Conservation (phyloP, 92 coral and sea anemone genomes). For the Parazoanthus swiftii region DNA sequence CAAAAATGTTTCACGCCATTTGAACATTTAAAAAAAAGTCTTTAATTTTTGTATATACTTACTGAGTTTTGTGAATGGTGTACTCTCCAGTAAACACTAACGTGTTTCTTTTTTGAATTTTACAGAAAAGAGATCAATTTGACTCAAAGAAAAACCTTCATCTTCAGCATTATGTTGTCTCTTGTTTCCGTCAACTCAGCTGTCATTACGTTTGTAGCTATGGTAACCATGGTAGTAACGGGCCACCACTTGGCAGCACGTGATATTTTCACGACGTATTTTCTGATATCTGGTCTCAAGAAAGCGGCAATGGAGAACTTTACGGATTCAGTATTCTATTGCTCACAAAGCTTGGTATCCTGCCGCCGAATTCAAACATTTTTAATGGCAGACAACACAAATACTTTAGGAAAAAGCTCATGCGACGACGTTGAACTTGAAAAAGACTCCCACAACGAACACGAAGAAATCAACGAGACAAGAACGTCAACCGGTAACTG, state of each 20-base stretch:
- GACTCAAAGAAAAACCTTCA: background rate
- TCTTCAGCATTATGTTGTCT: background rate
- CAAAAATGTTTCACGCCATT: too few species aligned
- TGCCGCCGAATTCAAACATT: background rate
- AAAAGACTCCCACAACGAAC: background rate
- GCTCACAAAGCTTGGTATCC: slow-evolving; percentile 6
- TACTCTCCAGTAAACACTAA: too few species aligned
- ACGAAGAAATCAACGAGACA: background rate
- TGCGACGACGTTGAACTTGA: background rate
- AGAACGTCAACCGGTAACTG: background rate
- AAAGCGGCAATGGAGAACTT: background rate
- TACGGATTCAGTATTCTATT: background rate
- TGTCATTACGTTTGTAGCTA: background rate
- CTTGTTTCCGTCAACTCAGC: background rate
- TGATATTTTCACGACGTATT: background rate
- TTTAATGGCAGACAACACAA: background rate
- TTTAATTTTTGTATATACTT: too few species aligned
- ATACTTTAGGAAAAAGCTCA: background rate
- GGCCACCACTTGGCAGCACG: background rate
- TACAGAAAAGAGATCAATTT: background rate
- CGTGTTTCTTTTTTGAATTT: background rate
- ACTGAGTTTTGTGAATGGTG: too few species aligned
- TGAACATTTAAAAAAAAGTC: too few species aligned
- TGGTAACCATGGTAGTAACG: background rate
- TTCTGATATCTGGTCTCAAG: background rate